A percentile compares a stretch with the other conserved stretches of the same genome.
phyloP scores from a whole-genome alignment of 2,888 invertebrate genomes.

The Macropis europaea region DNA sequence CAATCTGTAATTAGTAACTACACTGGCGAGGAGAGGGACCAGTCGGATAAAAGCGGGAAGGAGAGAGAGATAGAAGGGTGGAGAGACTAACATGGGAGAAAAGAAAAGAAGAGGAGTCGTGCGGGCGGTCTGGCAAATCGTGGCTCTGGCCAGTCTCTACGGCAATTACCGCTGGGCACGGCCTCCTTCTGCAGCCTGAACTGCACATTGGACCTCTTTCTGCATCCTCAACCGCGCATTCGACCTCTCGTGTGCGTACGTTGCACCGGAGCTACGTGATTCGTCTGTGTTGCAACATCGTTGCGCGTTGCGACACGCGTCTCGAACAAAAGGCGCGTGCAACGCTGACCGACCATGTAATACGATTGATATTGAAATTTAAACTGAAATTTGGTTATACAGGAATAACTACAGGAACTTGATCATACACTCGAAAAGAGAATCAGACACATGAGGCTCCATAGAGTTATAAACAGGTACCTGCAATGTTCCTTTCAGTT shows the following conservation, averaged over 20 bases:
- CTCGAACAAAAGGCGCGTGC: not conserved
- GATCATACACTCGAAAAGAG: too few species aligned
- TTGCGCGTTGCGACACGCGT: not conserved
- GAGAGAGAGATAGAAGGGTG: not conserved
- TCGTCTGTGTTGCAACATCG: conserved; percentile 14
- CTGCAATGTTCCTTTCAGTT: too few species aligned
- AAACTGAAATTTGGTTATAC: too few species aligned
- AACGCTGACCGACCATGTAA: conserved; percentile 6
- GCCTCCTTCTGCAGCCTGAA: conserved; percentile 55
- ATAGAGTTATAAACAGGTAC: too few species aligned
- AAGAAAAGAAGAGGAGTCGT: conserved; percentile 47
- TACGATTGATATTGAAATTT: conserved; percentile 3
- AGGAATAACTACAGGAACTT: too few species aligned
- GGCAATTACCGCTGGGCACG: conserved; percentile 67
- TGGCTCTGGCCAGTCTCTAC: conserved; percentile 60
- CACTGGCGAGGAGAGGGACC: conserved; percentile 20
- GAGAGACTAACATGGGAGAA: conserved; percentile 13
- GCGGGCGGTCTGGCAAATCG: conserved; percentile 54
- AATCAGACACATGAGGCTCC: too few species aligned
- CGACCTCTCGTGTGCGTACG: conserved; percentile 36
- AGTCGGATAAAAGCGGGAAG: not conserved
- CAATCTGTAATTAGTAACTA: conserved; percentile 57
- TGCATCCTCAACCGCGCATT: conserved; percentile 45
- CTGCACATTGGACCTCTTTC: conserved; percentile 45
- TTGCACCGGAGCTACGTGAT: conserved; percentile 52